phyloP scores from a whole-genome alignment of 2,113 vertebrate species.

The Elaphurus davidianus region DNA sequence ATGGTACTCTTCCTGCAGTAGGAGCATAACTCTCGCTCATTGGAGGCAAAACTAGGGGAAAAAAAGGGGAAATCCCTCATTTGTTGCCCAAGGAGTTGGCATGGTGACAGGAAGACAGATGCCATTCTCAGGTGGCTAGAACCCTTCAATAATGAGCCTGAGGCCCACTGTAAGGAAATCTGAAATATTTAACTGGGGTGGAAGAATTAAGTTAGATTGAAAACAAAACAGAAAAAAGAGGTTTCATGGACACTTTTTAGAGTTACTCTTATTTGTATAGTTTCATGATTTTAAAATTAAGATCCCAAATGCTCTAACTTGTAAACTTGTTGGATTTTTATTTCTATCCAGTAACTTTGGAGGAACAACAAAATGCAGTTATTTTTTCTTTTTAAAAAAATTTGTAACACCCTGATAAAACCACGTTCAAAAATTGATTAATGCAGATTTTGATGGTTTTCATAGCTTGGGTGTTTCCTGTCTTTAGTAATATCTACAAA shows the following conservation, averaged over 20 bases:
- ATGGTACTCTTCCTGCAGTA: neutral
- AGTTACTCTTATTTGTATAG: neutral
- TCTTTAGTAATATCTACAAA: neutral
- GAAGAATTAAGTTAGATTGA: neutral
- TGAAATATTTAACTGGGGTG: constrained; percentile 12
- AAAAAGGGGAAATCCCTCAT: constrained; percentile 46
- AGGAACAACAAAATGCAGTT: neutral
- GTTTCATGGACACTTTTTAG: neutral
- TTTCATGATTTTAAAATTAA: neutral
- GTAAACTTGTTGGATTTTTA: neutral
- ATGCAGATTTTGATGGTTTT: neutral
- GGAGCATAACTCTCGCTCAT: neutral
- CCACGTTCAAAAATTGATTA: neutral
- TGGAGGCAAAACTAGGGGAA: neutral
- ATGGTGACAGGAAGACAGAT: constrained; percentile 54
- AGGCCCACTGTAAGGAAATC: constrained; percentile 15
- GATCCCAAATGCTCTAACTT: neutral
- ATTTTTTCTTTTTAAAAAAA: neutral
- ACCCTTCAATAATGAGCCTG: neutral
- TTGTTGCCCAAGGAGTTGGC: constrained; percentile 39
- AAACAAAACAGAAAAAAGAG: constrained; percentile 13
- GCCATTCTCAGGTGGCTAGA: constrained; percentile 52
- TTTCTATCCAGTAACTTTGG: neutral
- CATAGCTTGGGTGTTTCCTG: neutral
- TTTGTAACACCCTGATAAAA: neutral